A percentile compares a stretch with the other conserved stretches of the same genome.
Evolutionary conservation across 2,888 invertebrate species (phyloP).

Genomic region (Tipula unca): DNA sequence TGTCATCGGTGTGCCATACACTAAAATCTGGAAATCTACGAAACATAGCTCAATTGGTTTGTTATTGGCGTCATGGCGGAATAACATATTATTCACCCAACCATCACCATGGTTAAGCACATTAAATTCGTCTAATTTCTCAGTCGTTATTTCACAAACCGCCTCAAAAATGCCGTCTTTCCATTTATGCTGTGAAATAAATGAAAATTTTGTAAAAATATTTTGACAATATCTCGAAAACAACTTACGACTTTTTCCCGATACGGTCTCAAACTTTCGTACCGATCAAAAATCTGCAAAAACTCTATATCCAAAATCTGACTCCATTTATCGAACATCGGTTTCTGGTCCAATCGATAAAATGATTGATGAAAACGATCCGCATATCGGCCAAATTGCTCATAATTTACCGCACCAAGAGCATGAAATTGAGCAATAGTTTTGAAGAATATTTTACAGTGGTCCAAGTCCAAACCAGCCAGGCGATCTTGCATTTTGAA

Average conservation of each 20-base stretch:
- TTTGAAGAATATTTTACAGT: constrained; percentile 20
- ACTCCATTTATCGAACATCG: neutral
- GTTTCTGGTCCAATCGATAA: neutral
- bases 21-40: neutral
- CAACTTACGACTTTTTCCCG: neutral
- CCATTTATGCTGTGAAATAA: neutral
- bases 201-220: too few species aligned
- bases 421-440: neutral
- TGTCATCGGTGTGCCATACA: neutral
- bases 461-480: neutral
- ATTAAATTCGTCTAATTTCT: neutral
- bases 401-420: neutral
- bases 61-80: neutral
- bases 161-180: neutral
- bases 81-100: neutral
- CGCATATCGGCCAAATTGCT: neutral
- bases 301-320: neutral
- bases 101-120: neutral
- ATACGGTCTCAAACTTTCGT: neutral
- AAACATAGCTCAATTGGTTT: neutral
- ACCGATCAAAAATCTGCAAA: neutral
- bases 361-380: neutral
- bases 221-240: neutral
- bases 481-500: constrained; percentile 31
- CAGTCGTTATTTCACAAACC: neutral